Percentiles rank a stretch among this genome's conserved stretches.
Evolutionary conservation across 2,888 invertebrate genomes (phyloP).

Genomic region (Notocelia uddmanniana): DNA sequence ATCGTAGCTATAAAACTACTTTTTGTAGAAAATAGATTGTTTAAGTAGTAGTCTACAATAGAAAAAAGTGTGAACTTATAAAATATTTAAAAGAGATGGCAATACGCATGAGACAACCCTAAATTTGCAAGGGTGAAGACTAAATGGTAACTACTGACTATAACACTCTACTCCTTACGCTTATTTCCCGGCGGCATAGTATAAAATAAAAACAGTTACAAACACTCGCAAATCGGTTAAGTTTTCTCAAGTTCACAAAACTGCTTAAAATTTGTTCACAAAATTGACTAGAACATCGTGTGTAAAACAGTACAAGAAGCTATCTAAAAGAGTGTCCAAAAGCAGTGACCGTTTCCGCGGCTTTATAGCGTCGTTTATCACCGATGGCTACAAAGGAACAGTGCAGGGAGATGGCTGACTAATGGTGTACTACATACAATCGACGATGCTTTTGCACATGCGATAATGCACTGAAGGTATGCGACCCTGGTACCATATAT

Average conservation of each 20-base stretch:
- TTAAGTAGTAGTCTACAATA: too few relatives aligned
- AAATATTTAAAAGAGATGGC: too few relatives aligned
- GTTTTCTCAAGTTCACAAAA: too few relatives aligned
- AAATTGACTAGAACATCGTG: background rate
- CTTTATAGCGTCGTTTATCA: constrained; percentile 68
- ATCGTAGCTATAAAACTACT: too few relatives aligned
- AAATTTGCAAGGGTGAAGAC: too few relatives aligned
- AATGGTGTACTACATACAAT: constrained; percentile 61
- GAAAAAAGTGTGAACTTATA: too few relatives aligned
- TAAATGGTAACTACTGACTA: too few relatives aligned
- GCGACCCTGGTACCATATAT: constrained; percentile 3
- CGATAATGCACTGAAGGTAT: constrained; percentile 47
- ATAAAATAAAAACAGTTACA: background rate
- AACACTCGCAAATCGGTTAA: background rate
- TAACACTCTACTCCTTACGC: too few relatives aligned
- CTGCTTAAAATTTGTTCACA: background rate
- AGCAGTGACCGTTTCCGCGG: constrained; percentile 63
- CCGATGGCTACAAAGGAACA: constrained; percentile 65
- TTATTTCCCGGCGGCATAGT: too few relatives aligned
- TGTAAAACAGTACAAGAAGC: constrained; percentile 20
- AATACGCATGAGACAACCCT: too few relatives aligned
- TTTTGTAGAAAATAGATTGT: too few relatives aligned
- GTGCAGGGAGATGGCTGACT: constrained; percentile 61
- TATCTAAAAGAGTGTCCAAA: constrained; percentile 49
- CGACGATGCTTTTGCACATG: constrained; percentile 48